Conservation (phyloP, 2,797 vertebrate genomes). For the Aselliscus stoliczkanus region DNA sequence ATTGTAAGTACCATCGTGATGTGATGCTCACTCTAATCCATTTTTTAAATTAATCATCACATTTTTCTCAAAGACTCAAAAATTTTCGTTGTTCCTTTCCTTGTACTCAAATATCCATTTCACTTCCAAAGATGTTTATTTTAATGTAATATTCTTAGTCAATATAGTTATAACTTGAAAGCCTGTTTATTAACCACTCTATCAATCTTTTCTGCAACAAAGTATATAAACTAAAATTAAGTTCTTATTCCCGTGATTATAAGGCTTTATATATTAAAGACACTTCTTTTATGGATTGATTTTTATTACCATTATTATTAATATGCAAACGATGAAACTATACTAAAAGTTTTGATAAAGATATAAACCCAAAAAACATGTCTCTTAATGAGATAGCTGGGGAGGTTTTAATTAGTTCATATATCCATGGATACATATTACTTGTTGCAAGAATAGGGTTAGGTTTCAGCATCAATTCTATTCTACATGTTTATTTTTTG, state of each 20-base stretch:
- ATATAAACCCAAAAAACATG: background rate
- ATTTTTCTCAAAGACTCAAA: background rate
- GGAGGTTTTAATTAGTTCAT: background rate
- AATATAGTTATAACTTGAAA: background rate
- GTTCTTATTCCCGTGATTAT: background rate
- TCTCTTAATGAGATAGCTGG: background rate
- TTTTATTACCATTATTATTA: background rate
- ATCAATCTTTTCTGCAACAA: background rate
- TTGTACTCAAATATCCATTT: background rate
- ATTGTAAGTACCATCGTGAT: background rate
- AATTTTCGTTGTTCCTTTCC: background rate
- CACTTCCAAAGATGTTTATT: background rate
- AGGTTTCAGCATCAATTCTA: background rate
- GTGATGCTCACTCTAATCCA: background rate
- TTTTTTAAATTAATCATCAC: background rate
- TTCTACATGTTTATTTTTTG: background rate
- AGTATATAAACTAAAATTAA: background rate
- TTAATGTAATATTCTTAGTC: background rate
- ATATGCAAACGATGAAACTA: background rate
- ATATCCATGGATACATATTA: background rate
- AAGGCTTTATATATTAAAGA: background rate
- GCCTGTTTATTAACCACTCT: background rate
- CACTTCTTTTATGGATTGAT: background rate
- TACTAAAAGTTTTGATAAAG: background rate
- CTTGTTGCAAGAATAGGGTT: background rate